Evolutionary conservation across 2,113 vertebrate species (phyloP).

Genomic region (Phocoena phocoena): DNA sequence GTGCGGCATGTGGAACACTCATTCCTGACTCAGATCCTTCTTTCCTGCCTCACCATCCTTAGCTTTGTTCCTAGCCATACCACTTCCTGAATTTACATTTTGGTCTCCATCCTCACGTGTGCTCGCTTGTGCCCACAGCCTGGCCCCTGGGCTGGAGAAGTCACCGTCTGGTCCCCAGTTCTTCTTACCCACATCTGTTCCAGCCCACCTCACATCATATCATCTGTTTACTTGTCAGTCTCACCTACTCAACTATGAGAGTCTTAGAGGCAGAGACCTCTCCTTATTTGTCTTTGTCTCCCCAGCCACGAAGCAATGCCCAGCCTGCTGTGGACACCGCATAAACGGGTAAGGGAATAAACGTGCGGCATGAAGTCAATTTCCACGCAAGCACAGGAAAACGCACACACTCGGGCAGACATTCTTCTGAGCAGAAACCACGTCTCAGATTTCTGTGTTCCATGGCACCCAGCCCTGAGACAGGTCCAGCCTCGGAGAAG

Average conservation of each 20-base stretch:
- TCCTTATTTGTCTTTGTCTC: slow-evolving; percentile 6
- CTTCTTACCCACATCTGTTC: background rate
- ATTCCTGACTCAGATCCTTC: background rate
- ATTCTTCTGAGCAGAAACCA: slow-evolving; percentile 16
- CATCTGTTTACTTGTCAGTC: background rate
- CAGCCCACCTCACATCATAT: background rate
- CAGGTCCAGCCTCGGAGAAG: background rate
- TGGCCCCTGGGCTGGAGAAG: background rate
- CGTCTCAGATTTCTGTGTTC: background rate
- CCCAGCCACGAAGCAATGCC: background rate
- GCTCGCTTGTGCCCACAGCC: background rate
- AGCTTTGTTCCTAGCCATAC: background rate
- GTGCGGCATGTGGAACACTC: background rate
- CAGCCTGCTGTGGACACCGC: background rate
- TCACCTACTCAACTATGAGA: background rate
- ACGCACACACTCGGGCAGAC: background rate
- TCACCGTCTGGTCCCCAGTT: background rate
- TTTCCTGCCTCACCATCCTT: background rate
- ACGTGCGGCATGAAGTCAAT: background rate
- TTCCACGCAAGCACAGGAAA: background rate
- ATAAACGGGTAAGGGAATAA: background rate
- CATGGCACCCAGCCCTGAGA: background rate
- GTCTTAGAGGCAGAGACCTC: background rate
- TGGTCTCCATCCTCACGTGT: background rate
- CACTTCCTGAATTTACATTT: background rate